These are phyloP conservation scores for Dendrolimus pini DNA, from an alignment of 2,888 invertebrate species.

Conservation along the genomic window DNA sequence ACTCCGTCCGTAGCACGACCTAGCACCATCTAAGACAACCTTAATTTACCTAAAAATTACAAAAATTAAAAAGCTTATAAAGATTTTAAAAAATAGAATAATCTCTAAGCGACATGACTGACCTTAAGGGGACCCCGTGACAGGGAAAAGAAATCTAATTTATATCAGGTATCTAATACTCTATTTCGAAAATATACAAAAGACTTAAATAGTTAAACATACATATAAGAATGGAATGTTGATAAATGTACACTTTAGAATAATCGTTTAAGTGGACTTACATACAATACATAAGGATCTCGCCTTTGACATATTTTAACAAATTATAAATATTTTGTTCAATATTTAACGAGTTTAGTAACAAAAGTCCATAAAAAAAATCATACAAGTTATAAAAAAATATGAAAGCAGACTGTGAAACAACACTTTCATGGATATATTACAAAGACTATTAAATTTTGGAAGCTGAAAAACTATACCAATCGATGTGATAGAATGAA, in stretches of 20 bases:
- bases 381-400: no score
- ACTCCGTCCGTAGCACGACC: constrained; percentile 67
- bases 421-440: no score
- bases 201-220: constrained; percentile 2
- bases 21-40: constrained; percentile 61
- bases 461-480: no score
- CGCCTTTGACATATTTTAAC: no score
- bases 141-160: constrained; percentile 6
- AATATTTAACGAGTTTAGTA: no score
- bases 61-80: neutral
- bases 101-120: constrained; percentile 27
- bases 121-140: constrained; percentile 17
- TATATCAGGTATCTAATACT: constrained; percentile 32
- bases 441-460: no score
- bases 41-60: constrained; percentile 5
- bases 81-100: constrained; percentile 15
- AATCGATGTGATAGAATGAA: no score
- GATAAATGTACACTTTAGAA: no score
- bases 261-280: neutral
- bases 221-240: constrained; percentile 1
- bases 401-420: no score
- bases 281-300: neutral
- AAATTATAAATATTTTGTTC: no score
- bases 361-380: no score
- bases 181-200: constrained; percentile 12